These are phyloP conservation scores for Bryconaethiops microstoma DNA, from an alignment of 2,797 vertebrate genomes.

Conservation along the genomic window DNA sequence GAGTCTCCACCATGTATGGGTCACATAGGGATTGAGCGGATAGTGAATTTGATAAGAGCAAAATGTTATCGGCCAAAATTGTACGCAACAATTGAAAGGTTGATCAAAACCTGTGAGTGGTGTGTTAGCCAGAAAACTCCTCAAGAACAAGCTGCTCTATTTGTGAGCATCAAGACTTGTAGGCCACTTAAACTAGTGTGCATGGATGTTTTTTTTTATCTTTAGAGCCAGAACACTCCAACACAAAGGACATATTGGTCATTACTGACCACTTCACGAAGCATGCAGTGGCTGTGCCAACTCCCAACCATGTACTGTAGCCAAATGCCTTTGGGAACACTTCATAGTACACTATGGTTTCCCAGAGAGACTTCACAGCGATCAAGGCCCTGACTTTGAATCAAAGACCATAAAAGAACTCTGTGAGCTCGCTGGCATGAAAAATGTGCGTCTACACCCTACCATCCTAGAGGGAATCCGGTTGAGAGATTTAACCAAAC, in stretches of 20 bases:
- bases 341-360: neutral
- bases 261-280: no score
- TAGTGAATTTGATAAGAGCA: slow-evolving; percentile 7
- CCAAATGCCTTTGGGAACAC: neutral
- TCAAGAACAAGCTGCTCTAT: neutral
- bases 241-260: no score
- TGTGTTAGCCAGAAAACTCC: neutral
- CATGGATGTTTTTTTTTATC: no score
- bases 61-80: neutral
- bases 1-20: slow-evolving; percentile 15
- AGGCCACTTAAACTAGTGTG: neutral
- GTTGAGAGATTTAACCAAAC: neutral
- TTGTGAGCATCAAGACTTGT: neutral
- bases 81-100: neutral
- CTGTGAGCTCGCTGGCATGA: neutral
- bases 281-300: neutral
- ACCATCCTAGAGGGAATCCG: neutral
- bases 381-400: neutral
- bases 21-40: slow-evolving; percentile 21
- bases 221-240: no score
- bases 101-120: neutral
- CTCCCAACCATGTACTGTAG: neutral
- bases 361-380: neutral
- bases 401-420: neutral
- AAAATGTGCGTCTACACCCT: neutral